These are phyloP conservation scores for Microplitis demolitor DNA, from an alignment of 1,140 invertebrate species.

Conservation along the genomic window DNA sequence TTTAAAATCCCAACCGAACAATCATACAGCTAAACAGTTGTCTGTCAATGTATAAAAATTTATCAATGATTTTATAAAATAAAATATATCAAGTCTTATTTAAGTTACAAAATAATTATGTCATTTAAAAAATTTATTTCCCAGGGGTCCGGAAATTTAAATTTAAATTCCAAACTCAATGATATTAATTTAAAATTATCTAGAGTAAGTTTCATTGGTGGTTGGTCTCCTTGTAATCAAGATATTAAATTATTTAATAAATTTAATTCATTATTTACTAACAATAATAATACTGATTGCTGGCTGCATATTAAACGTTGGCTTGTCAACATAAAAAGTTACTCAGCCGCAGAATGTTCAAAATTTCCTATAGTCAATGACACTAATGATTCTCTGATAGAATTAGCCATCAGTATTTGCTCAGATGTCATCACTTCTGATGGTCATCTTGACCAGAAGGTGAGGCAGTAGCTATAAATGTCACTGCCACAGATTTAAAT, in stretches of 20 bases:
- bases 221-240: constrained; percentile 61
- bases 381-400: constrained; percentile 18
- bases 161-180: constrained; percentile 37
- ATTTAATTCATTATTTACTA: constrained; percentile 45
- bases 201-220: constrained; percentile 64
- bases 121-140: constrained; percentile 11
- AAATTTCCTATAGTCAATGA: constrained; percentile 47
- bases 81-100: too few species aligned
- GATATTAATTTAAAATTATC: constrained; percentile 56
- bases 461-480: constrained; percentile 44
- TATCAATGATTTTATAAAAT: too few species aligned
- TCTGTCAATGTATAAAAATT: too few species aligned
- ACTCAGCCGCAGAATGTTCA: constrained; percentile 58
- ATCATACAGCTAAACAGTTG: not conserved
- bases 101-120: too few species aligned
- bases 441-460: constrained; percentile 45
- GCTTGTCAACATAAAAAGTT: constrained; percentile 67
- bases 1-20: too few species aligned
- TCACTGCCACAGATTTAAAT: constrained; percentile 37
- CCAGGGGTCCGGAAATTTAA: not conserved
- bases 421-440: not conserved
- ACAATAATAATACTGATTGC: constrained; percentile 44
- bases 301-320: constrained; percentile 63
- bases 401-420: constrained; percentile 30
- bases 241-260: constrained; percentile 60